These are phyloP conservation scores for Amia ocellicauda DNA, from an alignment of 2,113 vertebrate species.

Conservation along the genomic window DNA sequence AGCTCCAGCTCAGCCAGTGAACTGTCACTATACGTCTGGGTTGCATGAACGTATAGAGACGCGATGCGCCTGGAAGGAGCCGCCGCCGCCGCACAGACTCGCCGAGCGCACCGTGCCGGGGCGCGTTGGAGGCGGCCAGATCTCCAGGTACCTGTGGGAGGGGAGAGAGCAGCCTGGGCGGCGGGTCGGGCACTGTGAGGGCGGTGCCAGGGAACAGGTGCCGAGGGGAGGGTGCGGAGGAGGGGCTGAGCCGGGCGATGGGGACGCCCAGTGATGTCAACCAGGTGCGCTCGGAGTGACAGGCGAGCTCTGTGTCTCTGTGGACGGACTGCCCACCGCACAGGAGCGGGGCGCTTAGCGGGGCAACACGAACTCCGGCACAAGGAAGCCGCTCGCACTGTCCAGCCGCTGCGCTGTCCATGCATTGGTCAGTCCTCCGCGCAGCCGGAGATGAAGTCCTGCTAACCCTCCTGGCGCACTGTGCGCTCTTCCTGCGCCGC, in stretches of 20 bases:
- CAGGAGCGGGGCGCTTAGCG: slow-evolving; percentile 3
- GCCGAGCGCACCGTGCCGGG: no score
- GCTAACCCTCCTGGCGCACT: neutral
- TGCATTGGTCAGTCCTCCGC: neutral
- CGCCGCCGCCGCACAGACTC: no score
- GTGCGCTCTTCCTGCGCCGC: neutral
- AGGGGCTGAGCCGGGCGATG: neutral
- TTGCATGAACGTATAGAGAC: no score
- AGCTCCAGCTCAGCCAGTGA: no score
- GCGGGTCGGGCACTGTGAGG: neutral
- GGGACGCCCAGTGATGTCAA: slow-evolving; percentile 30
- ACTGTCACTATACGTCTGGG: no score
- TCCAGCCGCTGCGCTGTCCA: no score
- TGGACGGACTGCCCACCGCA: slow-evolving; percentile 1
- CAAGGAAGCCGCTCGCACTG: neutral
- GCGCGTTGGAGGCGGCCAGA: no score
- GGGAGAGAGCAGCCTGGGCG: no score
- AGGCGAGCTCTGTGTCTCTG: neutral
- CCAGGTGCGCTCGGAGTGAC: slow-evolving; percentile 13
- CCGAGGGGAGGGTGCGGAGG: neutral
- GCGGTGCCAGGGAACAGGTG: slow-evolving; percentile 35
- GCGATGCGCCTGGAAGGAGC: no score
- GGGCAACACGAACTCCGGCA: slow-evolving; percentile 8
- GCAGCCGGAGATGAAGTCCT: neutral
- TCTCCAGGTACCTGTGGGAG: slow-evolving; percentile 25